Evolutionary conservation across 1,140 invertebrate genomes (phyloP).

Genomic region (Bombus waltoni): DNA sequence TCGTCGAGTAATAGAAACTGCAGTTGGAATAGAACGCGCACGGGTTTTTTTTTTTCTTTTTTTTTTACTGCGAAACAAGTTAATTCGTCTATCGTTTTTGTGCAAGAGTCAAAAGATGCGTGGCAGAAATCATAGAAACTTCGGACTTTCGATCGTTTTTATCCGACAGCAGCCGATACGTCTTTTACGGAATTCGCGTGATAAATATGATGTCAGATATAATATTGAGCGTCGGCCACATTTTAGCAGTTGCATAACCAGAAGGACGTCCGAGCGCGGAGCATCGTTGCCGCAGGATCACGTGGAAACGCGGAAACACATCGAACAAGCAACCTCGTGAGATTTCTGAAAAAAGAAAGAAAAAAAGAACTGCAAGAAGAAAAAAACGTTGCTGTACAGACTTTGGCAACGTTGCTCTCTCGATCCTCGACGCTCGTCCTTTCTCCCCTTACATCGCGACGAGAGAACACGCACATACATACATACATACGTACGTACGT

Average conservation of each 20-base stretch:
- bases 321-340: not conserved
- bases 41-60: too few species aligned
- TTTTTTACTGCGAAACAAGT: not conserved
- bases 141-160: not conserved
- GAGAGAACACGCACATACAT: not conserved
- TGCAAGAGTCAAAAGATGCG: too few species aligned
- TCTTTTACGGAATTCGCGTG: conserved; percentile 19
- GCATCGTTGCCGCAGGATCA: conserved; percentile 30
- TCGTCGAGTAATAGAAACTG: not conserved
- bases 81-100: not conserved
- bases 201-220: conserved; percentile 41
- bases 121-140: not conserved
- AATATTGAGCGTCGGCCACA: conserved; percentile 35
- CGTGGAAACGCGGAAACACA: conserved; percentile 39
- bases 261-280: conserved; percentile 44
- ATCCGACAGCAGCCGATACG: not conserved
- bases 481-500: not conserved
- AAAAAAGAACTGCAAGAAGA: not conserved
- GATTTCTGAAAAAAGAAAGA: not conserved
- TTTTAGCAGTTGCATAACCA: conserved; percentile 48
- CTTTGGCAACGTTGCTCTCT: conserved; percentile 44
- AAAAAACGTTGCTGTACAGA: not conserved
- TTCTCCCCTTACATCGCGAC: conserved; percentile 36
- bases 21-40: not conserved
- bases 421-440: conserved; percentile 51